Base-by-base conservation (phyloP, 2,888 invertebrate species). In the Tricholauxania praeusta region DNA sequence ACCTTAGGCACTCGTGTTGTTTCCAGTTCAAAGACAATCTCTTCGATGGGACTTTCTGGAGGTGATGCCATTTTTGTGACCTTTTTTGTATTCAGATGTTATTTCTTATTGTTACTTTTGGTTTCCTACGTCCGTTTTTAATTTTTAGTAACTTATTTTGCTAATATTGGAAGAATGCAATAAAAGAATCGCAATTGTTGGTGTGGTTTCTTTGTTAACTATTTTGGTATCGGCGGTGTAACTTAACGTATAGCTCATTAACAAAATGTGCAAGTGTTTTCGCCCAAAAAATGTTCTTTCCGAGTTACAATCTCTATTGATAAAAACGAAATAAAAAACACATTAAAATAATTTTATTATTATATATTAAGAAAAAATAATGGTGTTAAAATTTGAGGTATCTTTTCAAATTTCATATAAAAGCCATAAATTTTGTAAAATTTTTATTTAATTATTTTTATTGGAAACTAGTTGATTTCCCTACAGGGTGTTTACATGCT, bases 1-100 rank as follows among this genome's bases (percentile, higher is more conserved):
- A 94, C 93, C 81, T 94, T 94, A 77, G 94, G 94, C 83, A 87
- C 86, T 81, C 94, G 89, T 83, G 92, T 91, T 78, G 93, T 93
- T 87, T 95, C 95, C 86, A 95, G 90, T 85, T 95, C 95, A 87
- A 93, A 95, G 77, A 94, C 93, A 80, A 93, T 93, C 88, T 95
- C 95, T 87, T 95, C 95, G 78, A 94, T 92, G 68, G 95, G 94
- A 78, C 94, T 94, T 77, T 95, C 95, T 74, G 95, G 94, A 77
- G 95, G 95, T 78, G 95, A 94, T 82, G 94, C 94, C 95, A 95
- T 95, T 78, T 77, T 80, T 74, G 51, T 59, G 72, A 74, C 66
- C 67, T 64, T 53, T 64, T 53, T 53, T 67, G 49, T 10, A 70
- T 52, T 52, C 10, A 39, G 17, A 55, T 67, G 67, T 53, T 67